Conservation (phyloP, 2,797 vertebrate genomes). For the Artibeus lituratus region DNA sequence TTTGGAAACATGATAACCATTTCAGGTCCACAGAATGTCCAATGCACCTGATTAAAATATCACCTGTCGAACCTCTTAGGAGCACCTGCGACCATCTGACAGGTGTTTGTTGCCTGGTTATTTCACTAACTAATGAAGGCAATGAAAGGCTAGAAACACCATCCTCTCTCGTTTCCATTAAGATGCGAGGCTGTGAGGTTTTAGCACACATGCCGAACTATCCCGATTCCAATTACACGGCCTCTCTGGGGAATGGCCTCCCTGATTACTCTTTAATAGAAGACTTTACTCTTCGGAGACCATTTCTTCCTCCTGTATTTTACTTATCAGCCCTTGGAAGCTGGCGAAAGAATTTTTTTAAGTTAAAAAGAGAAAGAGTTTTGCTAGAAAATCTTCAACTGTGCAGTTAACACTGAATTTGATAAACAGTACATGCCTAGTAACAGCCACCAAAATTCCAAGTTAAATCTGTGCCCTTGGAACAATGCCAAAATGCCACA, state of each 20-base stretch:
- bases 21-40: neutral
- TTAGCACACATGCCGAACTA: neutral
- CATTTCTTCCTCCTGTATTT: neutral
- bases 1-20: neutral
- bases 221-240: neutral
- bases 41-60: neutral
- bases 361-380: slow-evolving; percentile 69
- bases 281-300: neutral
- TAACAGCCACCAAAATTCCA: slow-evolving; percentile 68
- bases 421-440: slow-evolving; percentile 74
- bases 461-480: slow-evolving; percentile 73
- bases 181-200: neutral
- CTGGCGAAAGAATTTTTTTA: slow-evolving; percentile 48
- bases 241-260: neutral
- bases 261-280: neutral
- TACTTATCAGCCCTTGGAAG: slow-evolving; percentile 54
- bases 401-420: slow-evolving; percentile 71
- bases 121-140: neutral
- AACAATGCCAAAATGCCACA: slow-evolving; percentile 57
- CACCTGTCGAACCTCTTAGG: neutral
- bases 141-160: neutral
- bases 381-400: slow-evolving; percentile 72
- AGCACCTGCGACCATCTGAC: neutral
- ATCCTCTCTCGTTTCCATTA: neutral
- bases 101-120: neutral